These are phyloP conservation scores for Epiblema foenella DNA, from an alignment of 2,888 invertebrate species.

Conservation along the genomic window DNA sequence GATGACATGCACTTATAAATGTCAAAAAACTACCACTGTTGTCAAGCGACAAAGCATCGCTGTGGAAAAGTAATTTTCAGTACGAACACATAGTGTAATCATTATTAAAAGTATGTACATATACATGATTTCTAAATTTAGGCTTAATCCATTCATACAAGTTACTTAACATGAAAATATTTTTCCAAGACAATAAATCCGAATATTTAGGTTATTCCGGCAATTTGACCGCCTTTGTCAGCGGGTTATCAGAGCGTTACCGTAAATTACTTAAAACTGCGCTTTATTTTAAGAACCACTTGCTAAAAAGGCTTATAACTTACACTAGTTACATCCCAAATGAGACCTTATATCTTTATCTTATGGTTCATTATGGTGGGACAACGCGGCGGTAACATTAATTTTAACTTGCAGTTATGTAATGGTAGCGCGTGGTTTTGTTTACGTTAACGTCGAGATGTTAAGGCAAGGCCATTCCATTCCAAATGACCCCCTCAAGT, in stretches of 20 bases:
- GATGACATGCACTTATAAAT: no score
- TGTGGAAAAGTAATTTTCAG: no score
- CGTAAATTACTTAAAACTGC: constrained; percentile 39
- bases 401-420: neutral
- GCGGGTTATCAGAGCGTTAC: constrained; percentile 38
- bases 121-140: constrained; percentile 1
- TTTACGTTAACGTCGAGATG: constrained; percentile 8
- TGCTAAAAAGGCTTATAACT: constrained; percentile 1
- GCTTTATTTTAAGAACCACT: constrained; percentile 29
- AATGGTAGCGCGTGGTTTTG: neutral
- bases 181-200: constrained; percentile 17
- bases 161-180: constrained; percentile 8
- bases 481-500: no score
- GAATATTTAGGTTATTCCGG: constrained; percentile 35
- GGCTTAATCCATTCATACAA: neutral
- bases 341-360: neutral
- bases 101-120: no score
- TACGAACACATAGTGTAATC: no score
- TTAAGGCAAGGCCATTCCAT: no score
- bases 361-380: neutral
- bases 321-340: neutral
- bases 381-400: neutral
- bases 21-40: no score
- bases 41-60: no score
- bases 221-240: constrained; percentile 34